Conservation (phyloP, 2,113 vertebrate genomes). For the Cyprinus carpio region DNA sequence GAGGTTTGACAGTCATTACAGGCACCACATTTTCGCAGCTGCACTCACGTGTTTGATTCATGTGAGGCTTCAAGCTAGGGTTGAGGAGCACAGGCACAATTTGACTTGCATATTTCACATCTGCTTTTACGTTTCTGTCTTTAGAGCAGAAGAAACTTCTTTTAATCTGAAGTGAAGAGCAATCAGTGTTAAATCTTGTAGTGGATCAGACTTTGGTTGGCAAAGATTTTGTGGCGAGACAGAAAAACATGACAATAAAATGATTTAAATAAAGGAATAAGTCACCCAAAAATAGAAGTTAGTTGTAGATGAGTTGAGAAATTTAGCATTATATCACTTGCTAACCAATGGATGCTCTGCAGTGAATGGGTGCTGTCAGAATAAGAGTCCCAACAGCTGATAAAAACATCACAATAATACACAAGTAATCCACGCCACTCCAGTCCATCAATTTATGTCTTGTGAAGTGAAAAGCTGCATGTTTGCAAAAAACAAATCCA, state of each 20-base stretch:
- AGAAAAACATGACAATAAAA: not conserved
- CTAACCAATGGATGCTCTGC: not conserved
- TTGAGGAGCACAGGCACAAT: not conserved
- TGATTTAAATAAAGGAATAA: not conserved
- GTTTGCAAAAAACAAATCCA: too few species aligned
- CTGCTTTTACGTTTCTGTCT: not conserved
- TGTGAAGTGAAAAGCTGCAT: not conserved
- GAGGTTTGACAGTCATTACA: constrained; percentile 17
- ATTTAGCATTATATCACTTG: not conserved
- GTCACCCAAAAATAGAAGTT: not conserved
- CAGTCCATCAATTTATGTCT: not conserved
- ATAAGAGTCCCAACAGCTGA: too few species aligned
- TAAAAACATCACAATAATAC: not conserved
- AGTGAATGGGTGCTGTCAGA: not conserved
- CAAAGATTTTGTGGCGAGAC: not conserved
- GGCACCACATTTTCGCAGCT: constrained; percentile 39
- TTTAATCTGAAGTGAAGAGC: not conserved
- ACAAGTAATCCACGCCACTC: not conserved
- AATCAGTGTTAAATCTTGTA: not conserved
- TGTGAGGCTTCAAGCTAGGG: not conserved
- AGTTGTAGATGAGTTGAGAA: too few species aligned
- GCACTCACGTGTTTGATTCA: not conserved
- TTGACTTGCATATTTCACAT: constrained; percentile 18
- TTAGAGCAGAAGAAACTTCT: not conserved
- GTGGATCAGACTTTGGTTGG: not conserved